phyloP scores from a whole-genome alignment of 2,113 vertebrate species.

The Gasterosteus nipponicus region DNA sequence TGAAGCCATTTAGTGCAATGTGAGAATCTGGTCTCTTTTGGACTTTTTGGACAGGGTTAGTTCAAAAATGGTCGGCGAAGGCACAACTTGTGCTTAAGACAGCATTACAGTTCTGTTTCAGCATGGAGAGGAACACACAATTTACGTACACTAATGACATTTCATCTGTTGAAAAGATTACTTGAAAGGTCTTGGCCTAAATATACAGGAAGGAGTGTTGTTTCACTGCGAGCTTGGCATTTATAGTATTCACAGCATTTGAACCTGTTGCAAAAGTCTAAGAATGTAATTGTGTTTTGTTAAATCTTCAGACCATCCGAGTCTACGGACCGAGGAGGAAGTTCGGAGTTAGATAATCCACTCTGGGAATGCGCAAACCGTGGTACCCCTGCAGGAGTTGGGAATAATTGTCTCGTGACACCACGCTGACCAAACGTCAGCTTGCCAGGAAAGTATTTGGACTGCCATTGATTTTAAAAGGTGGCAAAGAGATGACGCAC shows the following conservation, averaged over 20 bases:
- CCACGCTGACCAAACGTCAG: neutral
- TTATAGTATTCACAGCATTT: neutral
- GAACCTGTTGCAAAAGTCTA: slow-evolving; percentile 1
- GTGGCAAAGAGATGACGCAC: slow-evolving; percentile 8
- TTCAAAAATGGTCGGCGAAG: neutral
- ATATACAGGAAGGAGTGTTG: neutral
- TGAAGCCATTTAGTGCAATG: neutral
- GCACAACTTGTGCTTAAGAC: neutral
- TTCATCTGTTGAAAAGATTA: neutral
- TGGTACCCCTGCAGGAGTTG: neutral
- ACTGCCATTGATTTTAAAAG: neutral
- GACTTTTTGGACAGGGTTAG: too few species aligned
- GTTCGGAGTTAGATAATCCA: neutral
- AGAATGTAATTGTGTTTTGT: neutral
- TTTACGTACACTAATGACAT: neutral
- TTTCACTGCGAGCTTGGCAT: neutral
- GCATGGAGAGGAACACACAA: neutral
- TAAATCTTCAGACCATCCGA: slow-evolving; percentile 43
- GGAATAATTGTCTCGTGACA: neutral
- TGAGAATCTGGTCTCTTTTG: neutral
- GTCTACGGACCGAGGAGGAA: neutral
- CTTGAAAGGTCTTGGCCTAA: neutral
- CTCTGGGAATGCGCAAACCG: neutral
- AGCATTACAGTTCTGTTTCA: neutral
- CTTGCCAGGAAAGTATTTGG: neutral